Evolutionary conservation across 1,140 invertebrate genomes (phyloP).

Genomic region (Coenobita brevimanus): DNA sequence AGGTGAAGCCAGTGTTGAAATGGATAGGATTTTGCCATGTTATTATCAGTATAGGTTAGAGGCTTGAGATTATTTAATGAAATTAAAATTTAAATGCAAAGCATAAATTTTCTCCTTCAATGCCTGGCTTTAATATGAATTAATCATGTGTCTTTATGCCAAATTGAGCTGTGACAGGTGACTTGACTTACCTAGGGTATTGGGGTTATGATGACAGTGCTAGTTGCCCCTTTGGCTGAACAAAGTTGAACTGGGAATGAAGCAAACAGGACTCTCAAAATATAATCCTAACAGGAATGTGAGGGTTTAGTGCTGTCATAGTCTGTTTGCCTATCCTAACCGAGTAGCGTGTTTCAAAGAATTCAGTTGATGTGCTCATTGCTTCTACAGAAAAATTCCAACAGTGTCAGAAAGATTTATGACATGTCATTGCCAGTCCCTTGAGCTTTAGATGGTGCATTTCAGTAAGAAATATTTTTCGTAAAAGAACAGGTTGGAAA

Average conservation of each 20-base stretch:
- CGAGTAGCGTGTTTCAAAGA: constrained; percentile 49
- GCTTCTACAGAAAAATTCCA: constrained; percentile 45
- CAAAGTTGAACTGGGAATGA: too few relatives aligned
- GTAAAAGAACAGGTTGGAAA: constrained; percentile 15
- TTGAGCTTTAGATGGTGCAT: constrained; percentile 40
- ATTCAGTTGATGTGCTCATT: constrained; percentile 56
- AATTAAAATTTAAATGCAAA: constrained; percentile 40
- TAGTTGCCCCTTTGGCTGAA: too few relatives aligned
- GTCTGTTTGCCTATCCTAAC: constrained; percentile 8
- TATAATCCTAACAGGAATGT: constrained; percentile 10
- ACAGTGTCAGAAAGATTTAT: constrained; percentile 51
- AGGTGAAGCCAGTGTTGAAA: constrained; percentile 52
- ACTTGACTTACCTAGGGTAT: constrained; percentile 43
- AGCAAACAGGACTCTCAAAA: too few relatives aligned
- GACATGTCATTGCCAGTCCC: constrained; percentile 23
- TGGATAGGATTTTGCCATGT: constrained; percentile 59
- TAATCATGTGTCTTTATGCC: constrained; percentile 51
- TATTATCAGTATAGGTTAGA: constrained; percentile 63
- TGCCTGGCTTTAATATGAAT: constrained; percentile 51
- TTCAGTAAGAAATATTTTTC: constrained; percentile 24
- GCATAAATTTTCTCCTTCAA: constrained; percentile 49
- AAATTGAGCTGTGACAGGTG: constrained; percentile 57
- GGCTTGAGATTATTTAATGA: constrained; percentile 59
- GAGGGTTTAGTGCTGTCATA: constrained; percentile 41
- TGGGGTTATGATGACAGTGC: constrained; percentile 8